Evolutionary conservation across 2,888 invertebrate genomes (phyloP).

Genomic region (Cephus sareptanus): DNA sequence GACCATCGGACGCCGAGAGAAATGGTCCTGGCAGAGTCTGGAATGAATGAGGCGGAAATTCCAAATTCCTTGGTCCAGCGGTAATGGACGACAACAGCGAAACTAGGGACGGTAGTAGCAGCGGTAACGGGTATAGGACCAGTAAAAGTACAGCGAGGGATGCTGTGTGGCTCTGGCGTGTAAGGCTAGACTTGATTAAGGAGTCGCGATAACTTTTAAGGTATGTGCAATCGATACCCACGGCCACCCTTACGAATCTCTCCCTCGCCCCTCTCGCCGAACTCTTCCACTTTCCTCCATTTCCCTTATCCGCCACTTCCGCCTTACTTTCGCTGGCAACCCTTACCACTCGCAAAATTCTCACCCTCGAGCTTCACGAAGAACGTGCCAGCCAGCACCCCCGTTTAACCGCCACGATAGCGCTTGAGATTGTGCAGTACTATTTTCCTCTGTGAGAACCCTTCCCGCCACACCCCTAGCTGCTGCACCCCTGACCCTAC

Average conservation of each 20-base stretch:
- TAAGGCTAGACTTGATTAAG: not conserved
- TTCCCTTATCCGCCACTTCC: not conserved
- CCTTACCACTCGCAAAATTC: not conserved
- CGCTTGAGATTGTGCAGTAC: conserved; percentile 2
- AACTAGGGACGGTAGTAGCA: not conserved
- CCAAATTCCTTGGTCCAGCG: not conserved
- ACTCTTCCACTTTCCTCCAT: not conserved
- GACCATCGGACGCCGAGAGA: not conserved
- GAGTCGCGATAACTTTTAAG: conserved; percentile 4
- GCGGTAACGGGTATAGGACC: not conserved
- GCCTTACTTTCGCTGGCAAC: no score
- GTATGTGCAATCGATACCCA: conserved; percentile 4
- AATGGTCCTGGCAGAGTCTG: not conserved
- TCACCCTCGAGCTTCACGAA: not conserved
- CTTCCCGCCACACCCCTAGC: not conserved
- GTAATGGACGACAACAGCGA: not conserved
- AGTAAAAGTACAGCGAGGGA: not conserved
- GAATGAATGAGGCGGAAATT: not conserved
- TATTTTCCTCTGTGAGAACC: not conserved
- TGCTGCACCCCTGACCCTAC: no score
- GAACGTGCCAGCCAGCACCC: not conserved
- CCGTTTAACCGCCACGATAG: not conserved
- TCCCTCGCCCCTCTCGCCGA: not conserved
- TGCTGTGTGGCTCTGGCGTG: not conserved
- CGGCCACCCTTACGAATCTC: not conserved